Conservation (phyloP, 1,140 invertebrate species). For the Trichomalopsis sarcophagae region DNA sequence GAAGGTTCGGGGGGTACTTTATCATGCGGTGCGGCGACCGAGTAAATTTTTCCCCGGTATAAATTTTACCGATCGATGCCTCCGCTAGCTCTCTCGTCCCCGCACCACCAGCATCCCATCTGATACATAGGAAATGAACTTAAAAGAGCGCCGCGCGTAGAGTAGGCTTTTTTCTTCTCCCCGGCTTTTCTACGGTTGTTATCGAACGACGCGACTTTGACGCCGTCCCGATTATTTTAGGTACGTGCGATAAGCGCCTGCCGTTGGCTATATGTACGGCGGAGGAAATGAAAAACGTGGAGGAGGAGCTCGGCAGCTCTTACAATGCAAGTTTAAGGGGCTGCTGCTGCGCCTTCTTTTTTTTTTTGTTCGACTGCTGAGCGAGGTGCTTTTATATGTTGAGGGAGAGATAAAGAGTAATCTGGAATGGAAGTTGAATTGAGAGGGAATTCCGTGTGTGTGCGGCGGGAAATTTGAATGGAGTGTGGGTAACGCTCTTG, state of each 20-base stretch:
- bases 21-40: conserved; percentile 37
- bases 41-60: conserved; percentile 53
- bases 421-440: not conserved
- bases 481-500: too few species aligned
- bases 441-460: not conserved
- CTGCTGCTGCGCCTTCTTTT: conserved; percentile 4
- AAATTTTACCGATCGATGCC: conserved; percentile 50
- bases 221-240: conserved; percentile 48
- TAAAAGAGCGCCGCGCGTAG: conserved; percentile 30
- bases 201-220: conserved; percentile 42
- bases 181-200: conserved; percentile 32
- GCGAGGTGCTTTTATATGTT: not conserved
- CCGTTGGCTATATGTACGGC: not conserved
- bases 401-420: conserved; percentile 13
- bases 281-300: conserved; percentile 46
- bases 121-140: conserved; percentile 53
- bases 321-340: conserved; percentile 44
- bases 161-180: not conserved
- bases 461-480: not conserved
- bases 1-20: conserved; percentile 32
- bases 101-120: conserved; percentile 36
- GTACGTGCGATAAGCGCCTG: conserved; percentile 47
- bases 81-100: not conserved
- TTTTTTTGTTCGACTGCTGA: not conserved
- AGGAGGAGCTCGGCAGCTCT: not conserved